Percentiles rank a stretch among this genome's conserved stretches.
These are phyloP conservation scores for Cephus runcator DNA, from an alignment of 2,888 invertebrate species.

Conservation along the genomic window DNA sequence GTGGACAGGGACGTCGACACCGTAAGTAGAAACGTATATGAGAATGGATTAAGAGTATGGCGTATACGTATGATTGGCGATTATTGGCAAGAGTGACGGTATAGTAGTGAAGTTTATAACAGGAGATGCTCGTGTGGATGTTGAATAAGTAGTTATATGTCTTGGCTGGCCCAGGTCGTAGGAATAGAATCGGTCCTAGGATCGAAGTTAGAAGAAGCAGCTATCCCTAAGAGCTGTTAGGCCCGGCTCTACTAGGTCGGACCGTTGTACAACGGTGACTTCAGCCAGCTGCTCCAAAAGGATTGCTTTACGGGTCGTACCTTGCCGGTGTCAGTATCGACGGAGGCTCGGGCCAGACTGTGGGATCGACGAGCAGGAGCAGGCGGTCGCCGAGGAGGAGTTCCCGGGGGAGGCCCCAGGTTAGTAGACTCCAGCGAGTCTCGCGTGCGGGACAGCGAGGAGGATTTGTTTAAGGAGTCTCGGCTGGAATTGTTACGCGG, in stretches of 20 bases:
- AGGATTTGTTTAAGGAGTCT: conserved; percentile 57
- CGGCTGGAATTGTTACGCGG: conserved; percentile 57
- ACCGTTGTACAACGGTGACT: conserved; percentile 69
- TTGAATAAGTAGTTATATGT: not conserved
- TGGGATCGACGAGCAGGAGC: conserved; percentile 63
- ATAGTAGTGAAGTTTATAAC: not conserved
- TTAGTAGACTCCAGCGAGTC: conserved; percentile 57
- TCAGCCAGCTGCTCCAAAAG: conserved; percentile 77
- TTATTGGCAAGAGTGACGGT: not conserved
- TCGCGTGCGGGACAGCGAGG: conserved; percentile 57
- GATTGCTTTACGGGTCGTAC: conserved; percentile 77
- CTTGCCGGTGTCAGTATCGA: conserved; percentile 70
- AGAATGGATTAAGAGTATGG: not conserved
- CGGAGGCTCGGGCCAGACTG: conserved; percentile 59
- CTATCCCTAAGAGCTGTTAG: conserved; percentile 35
- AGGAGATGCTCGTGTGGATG: not conserved
- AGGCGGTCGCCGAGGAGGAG: conserved; percentile 59
- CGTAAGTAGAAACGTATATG: not conserved
- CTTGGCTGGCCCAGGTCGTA: conserved; percentile 2
- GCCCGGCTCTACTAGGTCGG: conserved; percentile 58
- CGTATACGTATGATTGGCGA: not conserved
- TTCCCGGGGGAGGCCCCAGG: conserved; percentile 47
- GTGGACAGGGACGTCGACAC: not conserved
- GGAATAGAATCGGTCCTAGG: not conserved
- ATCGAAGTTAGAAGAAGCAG: conserved; percentile 28